These are phyloP conservation scores for Amphipoea oculea DNA, from an alignment of 2,888 invertebrate genomes.

Conservation along the genomic window DNA sequence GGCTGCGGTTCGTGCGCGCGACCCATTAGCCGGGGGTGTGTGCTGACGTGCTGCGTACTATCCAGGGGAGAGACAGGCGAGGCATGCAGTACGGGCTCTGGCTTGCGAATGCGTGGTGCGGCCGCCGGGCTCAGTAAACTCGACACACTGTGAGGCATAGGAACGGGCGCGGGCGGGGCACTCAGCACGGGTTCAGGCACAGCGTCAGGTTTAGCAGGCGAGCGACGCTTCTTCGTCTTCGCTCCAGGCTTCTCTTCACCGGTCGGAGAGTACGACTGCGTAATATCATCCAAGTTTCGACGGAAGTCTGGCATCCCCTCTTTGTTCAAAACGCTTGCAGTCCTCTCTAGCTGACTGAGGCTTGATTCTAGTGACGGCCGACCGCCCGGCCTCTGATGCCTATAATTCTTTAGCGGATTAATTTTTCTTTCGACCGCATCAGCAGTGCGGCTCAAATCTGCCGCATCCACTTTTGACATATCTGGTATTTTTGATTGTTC, in stretches of 20 bases:
- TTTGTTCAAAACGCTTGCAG: slow-evolving; percentile 84
- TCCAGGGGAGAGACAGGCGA: slow-evolving; percentile 64
- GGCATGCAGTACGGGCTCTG: slow-evolving; percentile 67
- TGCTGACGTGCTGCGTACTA: slow-evolving; percentile 31
- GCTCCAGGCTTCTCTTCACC: slow-evolving; percentile 80
- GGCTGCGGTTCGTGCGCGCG: slow-evolving; percentile 48
- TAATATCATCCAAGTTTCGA: slow-evolving; percentile 87
- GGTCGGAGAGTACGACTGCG: slow-evolving; percentile 87
- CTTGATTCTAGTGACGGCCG: slow-evolving; percentile 85
- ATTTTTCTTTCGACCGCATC: slow-evolving; percentile 83
- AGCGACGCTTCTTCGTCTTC: slow-evolving; percentile 86
- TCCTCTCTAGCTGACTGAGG: slow-evolving; percentile 85
- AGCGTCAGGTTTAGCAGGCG: slow-evolving; percentile 80
- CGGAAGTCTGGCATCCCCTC: slow-evolving; percentile 88
- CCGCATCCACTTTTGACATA: slow-evolving; percentile 57
- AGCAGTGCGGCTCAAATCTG: slow-evolving; percentile 65
- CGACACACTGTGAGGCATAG: slow-evolving; percentile 87
- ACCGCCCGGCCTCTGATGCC: slow-evolving; percentile 84
- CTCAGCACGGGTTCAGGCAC: slow-evolving; percentile 20
- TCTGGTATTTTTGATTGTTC: slow-evolving; percentile 66
- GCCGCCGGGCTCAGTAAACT: slow-evolving; percentile 79
- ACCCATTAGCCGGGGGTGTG: slow-evolving; percentile 46
- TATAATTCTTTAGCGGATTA: slow-evolving; percentile 87
- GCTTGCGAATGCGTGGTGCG: slow-evolving; percentile 67
- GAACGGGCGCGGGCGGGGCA: slow-evolving; percentile 62